Conservation (phyloP, 2,797 vertebrate species). For the Poecile montanus region DNA sequence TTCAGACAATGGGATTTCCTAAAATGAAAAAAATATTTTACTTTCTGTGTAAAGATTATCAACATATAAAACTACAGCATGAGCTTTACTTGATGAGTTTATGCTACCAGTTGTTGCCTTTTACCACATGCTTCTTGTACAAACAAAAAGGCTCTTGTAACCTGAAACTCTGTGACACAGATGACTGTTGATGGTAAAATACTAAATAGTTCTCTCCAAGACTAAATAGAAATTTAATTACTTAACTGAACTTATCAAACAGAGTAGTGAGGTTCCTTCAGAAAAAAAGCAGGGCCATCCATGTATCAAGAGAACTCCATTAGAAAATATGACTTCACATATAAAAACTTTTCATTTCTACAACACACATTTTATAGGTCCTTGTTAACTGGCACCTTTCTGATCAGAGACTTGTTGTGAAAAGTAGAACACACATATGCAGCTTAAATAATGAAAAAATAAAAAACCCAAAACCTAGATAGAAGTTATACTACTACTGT, state of each 20-base stretch:
- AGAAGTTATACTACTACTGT: not conserved
- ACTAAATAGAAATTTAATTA: not conserved
- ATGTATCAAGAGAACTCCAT: not conserved
- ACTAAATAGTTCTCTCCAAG: not conserved
- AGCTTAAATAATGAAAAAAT: not conserved
- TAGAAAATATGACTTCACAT: not conserved
- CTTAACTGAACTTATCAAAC: not conserved
- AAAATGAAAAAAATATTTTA: slow-evolving; percentile 31
- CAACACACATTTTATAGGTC: not conserved
- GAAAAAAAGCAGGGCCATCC: not conserved
- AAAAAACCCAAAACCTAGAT: not conserved
- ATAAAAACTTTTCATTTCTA: not conserved
- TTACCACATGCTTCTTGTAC: not conserved
- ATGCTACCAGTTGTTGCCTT: not conserved
- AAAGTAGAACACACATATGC: not conserved
- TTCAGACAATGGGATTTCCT: slow-evolving; percentile 98
- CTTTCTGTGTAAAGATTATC: not conserved
- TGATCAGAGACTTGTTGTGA: not conserved
- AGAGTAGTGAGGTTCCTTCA: not conserved
- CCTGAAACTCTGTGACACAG: not conserved
- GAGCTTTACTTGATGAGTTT: not conserved
- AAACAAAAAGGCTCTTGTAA: slow-evolving; percentile 4
- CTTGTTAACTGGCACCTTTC: not conserved
- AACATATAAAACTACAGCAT: not conserved
- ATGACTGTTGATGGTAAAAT: not conserved